Conservation (phyloP, 2,797 vertebrate genomes). For the Macroramphosus scolopax region DNA sequence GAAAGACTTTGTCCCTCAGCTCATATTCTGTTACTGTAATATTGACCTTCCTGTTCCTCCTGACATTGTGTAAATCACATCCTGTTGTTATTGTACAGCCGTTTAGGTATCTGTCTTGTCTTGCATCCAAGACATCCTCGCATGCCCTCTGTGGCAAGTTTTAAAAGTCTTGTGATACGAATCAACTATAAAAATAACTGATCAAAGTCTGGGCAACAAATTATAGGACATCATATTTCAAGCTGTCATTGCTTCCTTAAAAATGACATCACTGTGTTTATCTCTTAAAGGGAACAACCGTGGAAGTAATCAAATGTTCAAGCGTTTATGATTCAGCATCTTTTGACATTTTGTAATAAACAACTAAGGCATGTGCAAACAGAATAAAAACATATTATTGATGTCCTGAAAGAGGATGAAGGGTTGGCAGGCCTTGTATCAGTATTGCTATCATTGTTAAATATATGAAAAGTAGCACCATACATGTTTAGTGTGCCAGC, state of each 20-base stretch:
- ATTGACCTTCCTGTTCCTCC: slow-evolving; percentile 65
- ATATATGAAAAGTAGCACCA: too few species aligned
- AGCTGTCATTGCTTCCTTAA: not conserved
- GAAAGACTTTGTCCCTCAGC: slow-evolving; percentile 59
- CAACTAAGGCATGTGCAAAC: not conserved
- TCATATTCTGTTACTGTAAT: slow-evolving; percentile 67
- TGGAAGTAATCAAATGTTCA: not conserved
- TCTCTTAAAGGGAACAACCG: not conserved
- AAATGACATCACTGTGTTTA: not conserved
- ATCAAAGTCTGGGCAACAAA: not conserved
- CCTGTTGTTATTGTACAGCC: slow-evolving; percentile 57
- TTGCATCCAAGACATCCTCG: slow-evolving; percentile 49
- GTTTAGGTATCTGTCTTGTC: slow-evolving; percentile 50
- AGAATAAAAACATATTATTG: not conserved
- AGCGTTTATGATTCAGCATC: too few species aligned
- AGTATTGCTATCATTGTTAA: too few species aligned
- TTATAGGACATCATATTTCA: not conserved
- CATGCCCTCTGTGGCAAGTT: slow-evolving; percentile 33
- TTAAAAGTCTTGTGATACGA: slow-evolving; percentile 28
- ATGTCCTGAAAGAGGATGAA: too few species aligned
- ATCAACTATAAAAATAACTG: slow-evolving; percentile 14
- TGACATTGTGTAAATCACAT: slow-evolving; percentile 65
- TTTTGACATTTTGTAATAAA: too few species aligned
- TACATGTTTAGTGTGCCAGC: too few species aligned
- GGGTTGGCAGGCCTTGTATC: too few species aligned